Evolutionary conservation across 1,140 invertebrate species (phyloP).

Genomic region (Heliconius melpomene): DNA sequence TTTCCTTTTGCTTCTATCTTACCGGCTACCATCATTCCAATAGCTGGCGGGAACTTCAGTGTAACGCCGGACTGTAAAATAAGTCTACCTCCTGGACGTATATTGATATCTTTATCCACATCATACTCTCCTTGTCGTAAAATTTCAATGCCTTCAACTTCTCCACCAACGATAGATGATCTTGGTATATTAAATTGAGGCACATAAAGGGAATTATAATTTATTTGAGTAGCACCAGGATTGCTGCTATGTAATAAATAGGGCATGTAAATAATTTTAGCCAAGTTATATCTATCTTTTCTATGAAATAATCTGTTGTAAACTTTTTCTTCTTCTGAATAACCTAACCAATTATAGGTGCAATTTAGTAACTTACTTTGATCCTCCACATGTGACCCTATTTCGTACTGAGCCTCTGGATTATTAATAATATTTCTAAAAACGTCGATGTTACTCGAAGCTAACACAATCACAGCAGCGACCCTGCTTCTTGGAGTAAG

Average conservation of each 20-base stretch:
- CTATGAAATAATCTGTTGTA: constrained; percentile 92
- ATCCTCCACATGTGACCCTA: constrained; percentile 96
- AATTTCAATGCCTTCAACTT: constrained; percentile 93
- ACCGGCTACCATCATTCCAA: constrained; percentile 98
- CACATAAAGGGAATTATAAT: constrained; percentile 87
- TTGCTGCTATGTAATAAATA: constrained; percentile 92
- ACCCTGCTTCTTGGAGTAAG: constrained; percentile 93
- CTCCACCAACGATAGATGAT: constrained; percentile 89
- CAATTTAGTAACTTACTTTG: constrained; percentile 97
- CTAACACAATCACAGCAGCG: constrained; percentile 93
- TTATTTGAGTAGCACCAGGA: constrained; percentile 89
- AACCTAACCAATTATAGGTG: constrained; percentile 96
- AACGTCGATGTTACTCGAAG: constrained; percentile 94
- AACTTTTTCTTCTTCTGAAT: constrained; percentile 87
- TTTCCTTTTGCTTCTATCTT: constrained; percentile 91
- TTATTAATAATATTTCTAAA: constrained; percentile 97
- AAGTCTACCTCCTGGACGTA: constrained; percentile 92
- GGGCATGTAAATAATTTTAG: constrained; percentile 92
- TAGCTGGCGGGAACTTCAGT: constrained; percentile 92
- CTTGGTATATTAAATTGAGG: constrained; percentile 87
- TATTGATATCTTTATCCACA: constrained; percentile 94
- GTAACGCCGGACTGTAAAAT: constrained; percentile 93
- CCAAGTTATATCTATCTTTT: constrained; percentile 95
- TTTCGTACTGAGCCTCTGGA: constrained; percentile 93
- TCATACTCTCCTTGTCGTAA: constrained; percentile 90